Evolutionary conservation across 2,888 invertebrate genomes (phyloP), one percentile per base, ranked within the genome.

Genomic region (Pherbina coryleti): DNA sequence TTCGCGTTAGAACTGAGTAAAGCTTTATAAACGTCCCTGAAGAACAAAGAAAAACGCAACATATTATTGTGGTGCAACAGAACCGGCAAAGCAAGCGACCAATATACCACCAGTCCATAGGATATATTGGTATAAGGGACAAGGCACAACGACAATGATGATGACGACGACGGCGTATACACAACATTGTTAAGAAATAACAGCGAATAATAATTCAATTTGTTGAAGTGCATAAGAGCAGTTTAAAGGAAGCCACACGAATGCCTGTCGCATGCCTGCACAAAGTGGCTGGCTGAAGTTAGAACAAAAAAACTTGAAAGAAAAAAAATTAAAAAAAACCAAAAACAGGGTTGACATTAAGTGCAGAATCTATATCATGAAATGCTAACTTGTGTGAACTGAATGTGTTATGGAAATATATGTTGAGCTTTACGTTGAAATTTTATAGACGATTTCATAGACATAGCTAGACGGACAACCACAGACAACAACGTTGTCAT

Each of bases 121-220:
- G 44, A 44, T 44, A 44, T 44, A 44, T 44, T 44, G 44, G 14
- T 44, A 44, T 44, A 44, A 57, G 51, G 19, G 44, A 62, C 22
- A 55, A 51, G 51, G 51, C 55, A 76, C 67, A 14, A 49, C 19
- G 51, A 37, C 25, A 2, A 37, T 3, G 28, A 73, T 22, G 17
- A n/a, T 60, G 8, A 37, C 17, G 22, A 1, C 34, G 64, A 51
- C 60, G 72, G 9, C 3, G 25, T 19, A 28, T 34, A 51, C 19
- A 53, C 19, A 17, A 31, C 19, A 44, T 70, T 75, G 55, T 62
- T 62, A 79, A 75, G 77, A 70, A 62, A 17, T 51, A 44, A 14
- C 77, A 74, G 71, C 60, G 60, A 81, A 57, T 37, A 83, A 83
- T 86, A 86, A 86, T 86, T 86, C 80, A 85, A 86, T 86, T 86